phyloP scores from a whole-genome alignment of 2,113 vertebrate genomes.

The Centropus bengalensis region DNA sequence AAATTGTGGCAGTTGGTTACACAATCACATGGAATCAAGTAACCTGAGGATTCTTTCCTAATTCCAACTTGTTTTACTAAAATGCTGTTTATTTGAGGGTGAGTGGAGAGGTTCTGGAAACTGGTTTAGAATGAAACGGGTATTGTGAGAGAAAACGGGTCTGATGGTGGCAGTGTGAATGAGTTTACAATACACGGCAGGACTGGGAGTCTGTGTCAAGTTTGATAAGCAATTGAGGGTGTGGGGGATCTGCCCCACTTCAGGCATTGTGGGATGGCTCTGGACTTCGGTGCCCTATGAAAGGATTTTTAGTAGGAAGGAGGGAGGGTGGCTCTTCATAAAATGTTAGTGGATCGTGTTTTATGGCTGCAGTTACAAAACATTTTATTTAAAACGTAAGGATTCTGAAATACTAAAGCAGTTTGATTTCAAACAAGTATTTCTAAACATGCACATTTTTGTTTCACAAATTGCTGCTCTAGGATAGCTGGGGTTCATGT shows the following conservation, averaged over 20 bases:
- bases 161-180: neutral
- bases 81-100: neutral
- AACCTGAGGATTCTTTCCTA: neutral
- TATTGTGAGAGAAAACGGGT: neutral
- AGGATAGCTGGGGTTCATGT: neutral
- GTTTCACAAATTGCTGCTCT: neutral
- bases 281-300: neutral
- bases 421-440: neutral
- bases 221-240: neutral
- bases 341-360: neutral
- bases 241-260: neutral
- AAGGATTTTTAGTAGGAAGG: neutral
- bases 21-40: neutral
- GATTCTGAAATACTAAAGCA: neutral
- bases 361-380: neutral
- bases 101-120: neutral
- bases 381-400: neutral
- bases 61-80: neutral
- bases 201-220: neutral
- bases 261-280: neutral
- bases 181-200: rapidly evolving
- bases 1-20: neutral
- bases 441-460: neutral
- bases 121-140: neutral
- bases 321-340: neutral